A percentile compares a stretch with the other conserved stretches of the same genome.
These are phyloP conservation scores for Rhodinocichla rosea DNA, from an alignment of 2,113 vertebrate genomes.

Conservation along the genomic window DNA sequence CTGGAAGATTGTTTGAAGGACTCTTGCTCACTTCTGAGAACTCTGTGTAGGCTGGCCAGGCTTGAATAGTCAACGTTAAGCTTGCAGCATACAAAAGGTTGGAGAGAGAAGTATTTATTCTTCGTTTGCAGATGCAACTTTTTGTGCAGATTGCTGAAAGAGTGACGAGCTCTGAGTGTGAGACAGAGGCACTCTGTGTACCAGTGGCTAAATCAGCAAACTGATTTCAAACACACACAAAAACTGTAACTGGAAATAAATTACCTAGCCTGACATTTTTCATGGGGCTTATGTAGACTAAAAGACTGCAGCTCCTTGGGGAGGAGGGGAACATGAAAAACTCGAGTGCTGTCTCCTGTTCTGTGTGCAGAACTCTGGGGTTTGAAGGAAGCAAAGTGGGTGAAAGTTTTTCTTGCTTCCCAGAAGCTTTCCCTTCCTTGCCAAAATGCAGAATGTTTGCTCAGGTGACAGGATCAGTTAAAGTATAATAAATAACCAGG, in stretches of 20 bases:
- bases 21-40: neutral
- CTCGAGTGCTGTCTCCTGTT: neutral
- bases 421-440: neutral
- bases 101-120: neutral
- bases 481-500: neutral
- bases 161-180: neutral
- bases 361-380: neutral
- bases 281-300: neutral
- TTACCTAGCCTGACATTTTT: constrained; percentile 36
- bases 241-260: constrained; percentile 29
- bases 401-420: neutral
- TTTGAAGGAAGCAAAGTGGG: neutral
- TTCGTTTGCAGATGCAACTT: neutral
- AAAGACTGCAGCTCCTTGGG: neutral
- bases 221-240: neutral
- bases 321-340: constrained; percentile 6
- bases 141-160: neutral
- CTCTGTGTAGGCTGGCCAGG: neutral
- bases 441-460: neutral
- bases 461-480: constrained; percentile 6
- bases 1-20: neutral
- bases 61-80: neutral
- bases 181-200: neutral
- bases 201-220: constrained; percentile 36
- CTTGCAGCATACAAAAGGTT: neutral